Conservation (phyloP, 2,888 invertebrate genomes). For the Apantesis nais region DNA sequence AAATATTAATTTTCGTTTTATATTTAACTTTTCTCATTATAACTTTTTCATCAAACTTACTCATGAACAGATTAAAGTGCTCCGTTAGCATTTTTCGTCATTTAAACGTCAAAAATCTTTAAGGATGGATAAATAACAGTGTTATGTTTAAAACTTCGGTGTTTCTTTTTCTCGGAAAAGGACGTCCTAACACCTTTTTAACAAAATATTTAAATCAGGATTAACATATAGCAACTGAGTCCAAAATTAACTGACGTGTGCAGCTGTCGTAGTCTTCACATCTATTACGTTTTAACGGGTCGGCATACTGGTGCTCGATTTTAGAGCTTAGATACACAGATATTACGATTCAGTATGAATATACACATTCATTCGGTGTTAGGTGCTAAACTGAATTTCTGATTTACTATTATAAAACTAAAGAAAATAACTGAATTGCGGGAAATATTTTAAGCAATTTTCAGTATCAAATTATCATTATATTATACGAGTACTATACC, state of each 20-base stretch:
- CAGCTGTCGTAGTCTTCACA: conserved; percentile 36
- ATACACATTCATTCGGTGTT: not conserved
- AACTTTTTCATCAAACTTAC: not conserved
- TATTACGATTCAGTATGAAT: conserved; percentile 6
- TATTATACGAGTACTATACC: too few relatives aligned
- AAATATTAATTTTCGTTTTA: conserved; percentile 3
- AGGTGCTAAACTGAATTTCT: not conserved
- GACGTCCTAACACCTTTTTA: not conserved
- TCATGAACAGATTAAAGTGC: not conserved
- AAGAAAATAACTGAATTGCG: not conserved
- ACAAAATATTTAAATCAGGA: not conserved
- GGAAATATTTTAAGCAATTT: too few relatives aligned
- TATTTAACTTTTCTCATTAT: conserved; percentile 8
- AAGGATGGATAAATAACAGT: not conserved
- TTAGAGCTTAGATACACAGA: conserved; percentile 34
- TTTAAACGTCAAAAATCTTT: not conserved
- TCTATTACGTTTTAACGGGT: conserved; percentile 28
- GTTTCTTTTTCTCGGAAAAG: not conserved
- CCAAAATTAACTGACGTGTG: conserved; percentile 40
- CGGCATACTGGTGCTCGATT: conserved; percentile 22
- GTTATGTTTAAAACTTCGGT: not conserved
- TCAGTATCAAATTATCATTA: too few relatives aligned
- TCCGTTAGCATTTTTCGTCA: not conserved
- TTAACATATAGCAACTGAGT: conserved; percentile 40
- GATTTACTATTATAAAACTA: not conserved